Percentiles rank a stretch among this genome's conserved stretches.
Conservation (phyloP, 2,888 invertebrate species). For the Pandemis corylana region DNA sequence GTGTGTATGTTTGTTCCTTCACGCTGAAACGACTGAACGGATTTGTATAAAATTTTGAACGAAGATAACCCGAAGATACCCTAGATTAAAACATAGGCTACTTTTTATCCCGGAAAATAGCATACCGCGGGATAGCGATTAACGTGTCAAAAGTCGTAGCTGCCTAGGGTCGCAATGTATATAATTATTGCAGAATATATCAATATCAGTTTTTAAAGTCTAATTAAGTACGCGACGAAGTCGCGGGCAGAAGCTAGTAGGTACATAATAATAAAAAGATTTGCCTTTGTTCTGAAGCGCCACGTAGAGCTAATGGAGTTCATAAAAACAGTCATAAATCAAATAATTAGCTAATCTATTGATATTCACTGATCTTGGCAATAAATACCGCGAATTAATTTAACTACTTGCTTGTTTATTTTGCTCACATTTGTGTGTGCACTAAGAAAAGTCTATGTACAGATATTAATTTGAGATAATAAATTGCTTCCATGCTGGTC, state of each 20-base stretch:
- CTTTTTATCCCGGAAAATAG: too few relatives aligned
- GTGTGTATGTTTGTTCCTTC: too few relatives aligned
- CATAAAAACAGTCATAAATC: constrained; percentile 3
- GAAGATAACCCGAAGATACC: too few relatives aligned
- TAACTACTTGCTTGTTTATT: background rate
- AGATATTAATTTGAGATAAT: background rate
- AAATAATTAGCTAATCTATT: constrained; percentile 1
- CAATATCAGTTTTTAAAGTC: background rate
- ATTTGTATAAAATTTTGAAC: too few relatives aligned
- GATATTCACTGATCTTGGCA: background rate
- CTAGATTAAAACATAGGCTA: too few relatives aligned
- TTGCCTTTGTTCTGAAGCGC: background rate
- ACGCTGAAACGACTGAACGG: too few relatives aligned
- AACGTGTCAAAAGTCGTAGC: too few relatives aligned
- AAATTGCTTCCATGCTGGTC: too few relatives aligned
- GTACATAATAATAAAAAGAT: background rate
- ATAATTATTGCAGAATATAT: background rate
- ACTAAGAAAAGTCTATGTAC: background rate
- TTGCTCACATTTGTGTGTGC: background rate
- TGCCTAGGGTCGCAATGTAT: too few relatives aligned
- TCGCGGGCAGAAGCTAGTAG: too few relatives aligned
- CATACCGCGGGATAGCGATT: too few relatives aligned
- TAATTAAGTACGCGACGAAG: too few relatives aligned
- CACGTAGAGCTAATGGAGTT: background rate
- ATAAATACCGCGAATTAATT: background rate